Percentiles rank a stretch among this genome's conserved stretches.
These are phyloP conservation scores for Archocentrus centrarchus DNA, from an alignment of 2,113 vertebrate species.

Conservation along the genomic window DNA sequence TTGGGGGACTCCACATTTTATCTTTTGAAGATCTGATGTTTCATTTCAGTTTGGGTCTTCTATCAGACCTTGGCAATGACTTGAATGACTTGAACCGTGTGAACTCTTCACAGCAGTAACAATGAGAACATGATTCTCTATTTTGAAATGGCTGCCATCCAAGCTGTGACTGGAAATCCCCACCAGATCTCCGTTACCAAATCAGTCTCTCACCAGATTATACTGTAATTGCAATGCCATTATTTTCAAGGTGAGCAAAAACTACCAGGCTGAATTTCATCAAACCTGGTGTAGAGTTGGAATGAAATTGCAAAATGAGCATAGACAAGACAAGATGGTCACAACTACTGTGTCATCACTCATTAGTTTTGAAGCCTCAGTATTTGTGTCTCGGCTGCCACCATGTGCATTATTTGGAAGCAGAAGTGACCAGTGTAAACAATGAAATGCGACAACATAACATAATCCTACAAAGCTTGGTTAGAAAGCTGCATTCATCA, in stretches of 20 bases:
- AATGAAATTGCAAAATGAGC: neutral
- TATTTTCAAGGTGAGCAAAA: neutral
- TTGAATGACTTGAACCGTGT: neutral
- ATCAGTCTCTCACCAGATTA: slow-evolving; percentile 5
- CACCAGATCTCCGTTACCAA: slow-evolving; percentile 11
- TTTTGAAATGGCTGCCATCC: slow-evolving; percentile 23
- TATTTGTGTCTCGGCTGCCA: neutral
- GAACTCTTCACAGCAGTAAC: neutral
- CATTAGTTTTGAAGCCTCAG: neutral
- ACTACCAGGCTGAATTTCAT: neutral
- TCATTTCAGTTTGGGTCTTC: too few species aligned
- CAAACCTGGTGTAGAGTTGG: neutral
- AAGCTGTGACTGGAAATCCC: slow-evolving; percentile 25
- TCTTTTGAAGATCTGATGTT: too few species aligned
- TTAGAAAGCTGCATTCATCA: neutral
- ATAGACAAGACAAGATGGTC: neutral
- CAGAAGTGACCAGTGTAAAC: neutral
- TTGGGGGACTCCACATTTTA: too few species aligned
- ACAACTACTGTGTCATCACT: neutral
- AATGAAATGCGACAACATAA: too few species aligned
- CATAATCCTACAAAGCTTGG: neutral
- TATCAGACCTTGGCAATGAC: too few species aligned
- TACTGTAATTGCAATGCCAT: too few species aligned
- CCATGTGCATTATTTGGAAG: too few species aligned
- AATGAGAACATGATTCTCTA: neutral